phyloP scores from a whole-genome alignment of 1,140 invertebrate species.

The Apis cerana region DNA sequence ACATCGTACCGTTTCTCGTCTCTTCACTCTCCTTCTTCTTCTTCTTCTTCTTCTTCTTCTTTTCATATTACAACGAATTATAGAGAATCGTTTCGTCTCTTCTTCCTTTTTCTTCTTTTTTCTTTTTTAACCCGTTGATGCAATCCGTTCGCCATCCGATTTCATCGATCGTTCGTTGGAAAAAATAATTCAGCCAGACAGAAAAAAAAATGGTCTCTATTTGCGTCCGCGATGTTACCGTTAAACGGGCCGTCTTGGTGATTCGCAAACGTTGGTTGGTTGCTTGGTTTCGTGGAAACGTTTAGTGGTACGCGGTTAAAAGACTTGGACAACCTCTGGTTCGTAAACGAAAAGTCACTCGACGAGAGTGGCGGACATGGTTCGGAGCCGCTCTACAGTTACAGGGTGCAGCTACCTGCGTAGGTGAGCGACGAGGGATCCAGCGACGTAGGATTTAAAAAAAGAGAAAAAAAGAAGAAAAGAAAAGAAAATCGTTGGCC shows the following conservation, averaged over 20 bases:
- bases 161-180: constrained; percentile 25
- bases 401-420: constrained; percentile 42
- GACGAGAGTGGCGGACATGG: constrained; percentile 18
- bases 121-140: constrained; percentile 28
- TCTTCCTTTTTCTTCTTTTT: neutral
- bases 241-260: constrained; percentile 2
- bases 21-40: neutral
- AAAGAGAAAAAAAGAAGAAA: neutral
- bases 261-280: constrained; percentile 3
- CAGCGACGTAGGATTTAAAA: constrained; percentile 27
- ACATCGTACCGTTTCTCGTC: constrained; percentile 29
- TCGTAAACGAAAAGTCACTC: constrained; percentile 47
- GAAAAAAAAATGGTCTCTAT: constrained; percentile 32
- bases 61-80: neutral
- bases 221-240: constrained; percentile 39
- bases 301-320: constrained; percentile 35
- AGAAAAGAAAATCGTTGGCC: too few relatives aligned
- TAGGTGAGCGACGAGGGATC: constrained; percentile 42
- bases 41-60: neutral
- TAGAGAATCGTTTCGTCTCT: constrained; percentile 23
- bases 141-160: constrained; percentile 6
- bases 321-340: constrained; percentile 1
- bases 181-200: constrained; percentile 43
- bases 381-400: neutral
- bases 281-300: constrained; percentile 9